phyloP scores from a whole-genome alignment of 1,140 invertebrate genomes.

The Hylaeus volcanicus region DNA sequence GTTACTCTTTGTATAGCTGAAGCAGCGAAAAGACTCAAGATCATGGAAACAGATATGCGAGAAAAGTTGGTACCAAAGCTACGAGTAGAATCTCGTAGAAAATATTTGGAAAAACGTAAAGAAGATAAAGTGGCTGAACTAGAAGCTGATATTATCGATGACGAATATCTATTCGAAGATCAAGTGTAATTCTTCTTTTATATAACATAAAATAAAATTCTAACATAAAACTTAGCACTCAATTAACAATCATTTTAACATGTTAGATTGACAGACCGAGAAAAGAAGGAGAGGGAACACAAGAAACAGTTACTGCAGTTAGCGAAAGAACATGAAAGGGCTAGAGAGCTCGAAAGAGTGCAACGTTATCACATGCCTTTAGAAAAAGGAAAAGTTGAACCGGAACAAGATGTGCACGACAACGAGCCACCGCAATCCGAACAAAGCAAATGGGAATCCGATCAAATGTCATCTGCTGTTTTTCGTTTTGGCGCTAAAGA shows the following conservation, averaged over 20 bases:
- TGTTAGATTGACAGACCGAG: conserved; percentile 90
- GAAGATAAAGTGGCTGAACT: conserved; percentile 98
- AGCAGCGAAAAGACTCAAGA: conserved; percentile 93
- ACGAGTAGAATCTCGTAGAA: conserved; percentile 93
- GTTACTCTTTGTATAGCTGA: conserved; percentile 80
- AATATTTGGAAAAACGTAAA: conserved; percentile 97
- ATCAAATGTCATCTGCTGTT: conserved; percentile 96
- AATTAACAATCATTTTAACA: conserved; percentile 41
- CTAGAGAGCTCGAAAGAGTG: conserved; percentile 93
- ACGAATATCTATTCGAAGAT: conserved; percentile 97
- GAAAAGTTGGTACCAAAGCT: conserved; percentile 93
- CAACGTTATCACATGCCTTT: conserved; percentile 97
- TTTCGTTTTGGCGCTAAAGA: conserved; percentile 97
- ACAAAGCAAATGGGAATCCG: conserved; percentile 98
- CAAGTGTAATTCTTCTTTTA: conserved; percentile 84
- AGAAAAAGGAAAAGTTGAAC: conserved; percentile 82
- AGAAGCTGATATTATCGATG: conserved; percentile 96
- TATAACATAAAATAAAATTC: conserved; percentile 4
- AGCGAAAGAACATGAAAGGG: conserved; percentile 97
- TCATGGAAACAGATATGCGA: conserved; percentile 90
- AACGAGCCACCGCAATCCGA: conserved; percentile 95
- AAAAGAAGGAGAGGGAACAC: conserved; percentile 91
- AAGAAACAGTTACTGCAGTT: conserved; percentile 95
- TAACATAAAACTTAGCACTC: neutral
- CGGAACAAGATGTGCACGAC: conserved; percentile 89